A percentile compares a stretch with the other conserved stretches of the same genome.
Evolutionary conservation across 2,888 invertebrate genomes (phyloP).

Genomic region (Eustalomyia histrio): DNA sequence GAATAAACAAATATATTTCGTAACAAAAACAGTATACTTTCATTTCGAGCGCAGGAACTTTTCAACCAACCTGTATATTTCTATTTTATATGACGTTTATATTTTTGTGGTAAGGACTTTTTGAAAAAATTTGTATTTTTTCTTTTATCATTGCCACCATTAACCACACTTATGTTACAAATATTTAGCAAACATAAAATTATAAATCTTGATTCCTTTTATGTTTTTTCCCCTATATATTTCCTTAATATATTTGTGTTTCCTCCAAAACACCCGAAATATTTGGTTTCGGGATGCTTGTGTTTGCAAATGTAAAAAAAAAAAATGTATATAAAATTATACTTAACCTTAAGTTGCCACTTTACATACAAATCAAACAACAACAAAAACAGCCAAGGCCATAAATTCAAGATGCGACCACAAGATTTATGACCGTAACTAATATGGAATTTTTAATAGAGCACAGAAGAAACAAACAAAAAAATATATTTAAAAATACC

Average conservation of each 20-base stretch:
- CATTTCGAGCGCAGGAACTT: too few species aligned
- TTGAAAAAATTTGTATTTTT: not conserved
- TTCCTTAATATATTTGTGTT: not conserved
- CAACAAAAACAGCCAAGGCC: constrained; percentile 68
- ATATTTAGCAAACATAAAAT: constrained; percentile 42
- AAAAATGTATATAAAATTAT: constrained; percentile 25
- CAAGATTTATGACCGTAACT: constrained; percentile 78
- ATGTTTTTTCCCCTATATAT: constrained; percentile 21
- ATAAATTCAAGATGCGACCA: constrained; percentile 79
- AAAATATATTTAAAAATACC: too few species aligned
- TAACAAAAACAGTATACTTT: too few species aligned
- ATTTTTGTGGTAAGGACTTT: not conserved
- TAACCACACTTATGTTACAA: constrained; percentile 21
- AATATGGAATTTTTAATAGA: constrained; percentile 73
- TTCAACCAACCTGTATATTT: too few species aligned
- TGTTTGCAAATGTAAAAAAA: constrained; percentile 21
- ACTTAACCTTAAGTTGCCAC: constrained; percentile 63
- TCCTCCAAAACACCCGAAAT: constrained; percentile 38
- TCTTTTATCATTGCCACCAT: not conserved
- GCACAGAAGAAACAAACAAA: not conserved
- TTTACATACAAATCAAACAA: constrained; percentile 65
- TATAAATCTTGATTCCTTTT: constrained; percentile 29
- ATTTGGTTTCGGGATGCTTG: constrained; percentile 48
- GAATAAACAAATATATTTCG: too few species aligned
- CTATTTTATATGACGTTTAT: constrained; percentile 7